Evolutionary conservation across 1,140 invertebrate species (phyloP).

Genomic region (Rhopalosiphum padi): DNA sequence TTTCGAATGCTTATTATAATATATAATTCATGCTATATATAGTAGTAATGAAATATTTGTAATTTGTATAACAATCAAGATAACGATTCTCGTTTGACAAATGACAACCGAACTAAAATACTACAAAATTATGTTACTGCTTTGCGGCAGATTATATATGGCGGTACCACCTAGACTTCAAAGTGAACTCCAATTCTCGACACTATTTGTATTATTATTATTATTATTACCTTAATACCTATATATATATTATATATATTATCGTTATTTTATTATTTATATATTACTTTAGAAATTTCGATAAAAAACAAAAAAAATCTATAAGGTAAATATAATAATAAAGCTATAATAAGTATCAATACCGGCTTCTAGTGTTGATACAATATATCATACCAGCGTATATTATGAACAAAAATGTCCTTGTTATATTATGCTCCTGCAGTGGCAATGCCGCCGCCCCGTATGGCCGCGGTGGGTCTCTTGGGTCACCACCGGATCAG

Average conservation of each 20-base stretch:
- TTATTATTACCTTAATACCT: neutral
- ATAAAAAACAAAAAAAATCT: neutral
- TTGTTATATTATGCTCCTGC: neutral
- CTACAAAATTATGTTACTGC: neutral
- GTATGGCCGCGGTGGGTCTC: slow-evolving; percentile 11
- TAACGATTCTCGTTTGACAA: neutral
- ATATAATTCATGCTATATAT: neutral
- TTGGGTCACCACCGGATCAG: slow-evolving; percentile 16
- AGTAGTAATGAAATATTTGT: neutral
- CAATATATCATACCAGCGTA: neutral
- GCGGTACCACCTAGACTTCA: neutral
- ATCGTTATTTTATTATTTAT: neutral
- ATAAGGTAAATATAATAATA: neutral
- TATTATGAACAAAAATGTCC: neutral
- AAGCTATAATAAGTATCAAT: neutral
- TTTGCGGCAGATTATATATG: too few relatives aligned
- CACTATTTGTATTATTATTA: neutral
- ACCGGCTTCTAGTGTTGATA: neutral
- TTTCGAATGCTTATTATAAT: neutral
- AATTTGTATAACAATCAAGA: neutral
- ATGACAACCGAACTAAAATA: neutral
- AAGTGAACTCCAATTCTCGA: neutral
- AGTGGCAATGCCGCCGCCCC: neutral
- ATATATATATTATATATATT: too few relatives aligned
- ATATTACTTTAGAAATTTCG: neutral